Base-by-base conservation (phyloP, 2,113 vertebrate species). In the Artemisiospiza belli region DNA sequence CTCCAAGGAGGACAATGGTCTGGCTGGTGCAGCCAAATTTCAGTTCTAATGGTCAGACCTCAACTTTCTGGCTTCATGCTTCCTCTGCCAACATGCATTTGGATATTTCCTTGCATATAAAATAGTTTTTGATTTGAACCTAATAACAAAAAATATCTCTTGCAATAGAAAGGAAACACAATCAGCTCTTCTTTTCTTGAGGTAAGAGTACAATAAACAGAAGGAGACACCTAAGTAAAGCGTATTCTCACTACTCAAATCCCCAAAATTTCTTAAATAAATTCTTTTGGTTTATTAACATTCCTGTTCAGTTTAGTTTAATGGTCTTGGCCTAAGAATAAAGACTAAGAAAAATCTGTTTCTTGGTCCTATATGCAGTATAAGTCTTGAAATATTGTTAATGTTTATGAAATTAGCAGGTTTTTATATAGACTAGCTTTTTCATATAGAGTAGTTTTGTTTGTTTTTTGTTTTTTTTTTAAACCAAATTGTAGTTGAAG, bases 1-100 rank as follows among this genome's bases (percentile, higher is more conserved):
- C 54, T 62, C 76, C 69, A 49, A 77, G 49, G 31, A 46, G 18
- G 8, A 21, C 0, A 0, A 0, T 24, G 69, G 11, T 52, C 27
- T 87, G 77, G 15, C 24, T 88, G 19, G 24, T 39, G 16, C 9
- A 84, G 47, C 30, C 4, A 6, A 37, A 21, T 76, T 90, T 30
- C 54, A 30, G 14, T 80, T 88, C 59, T n/a, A 12, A 27, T 64
- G 61, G 54, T 73, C 41, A 68, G 39, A 35, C 15, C n/a, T 89
- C 46, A 62, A 0, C 37, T 70, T 62, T 25, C 39, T 80, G 28
- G 6, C 63, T 66, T 79, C 43, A 51, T 21, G 49, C 15, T 78
- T 46, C 6, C 13, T 57, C 46, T 83, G 35, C 43, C 66, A 37
- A 19, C 5, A 6, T 52, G 24, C 61, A 13, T 88, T 88, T 61